Evolutionary conservation across 1,140 invertebrate genomes (phyloP).

Genomic region (Dreissena rostriformis): DNA sequence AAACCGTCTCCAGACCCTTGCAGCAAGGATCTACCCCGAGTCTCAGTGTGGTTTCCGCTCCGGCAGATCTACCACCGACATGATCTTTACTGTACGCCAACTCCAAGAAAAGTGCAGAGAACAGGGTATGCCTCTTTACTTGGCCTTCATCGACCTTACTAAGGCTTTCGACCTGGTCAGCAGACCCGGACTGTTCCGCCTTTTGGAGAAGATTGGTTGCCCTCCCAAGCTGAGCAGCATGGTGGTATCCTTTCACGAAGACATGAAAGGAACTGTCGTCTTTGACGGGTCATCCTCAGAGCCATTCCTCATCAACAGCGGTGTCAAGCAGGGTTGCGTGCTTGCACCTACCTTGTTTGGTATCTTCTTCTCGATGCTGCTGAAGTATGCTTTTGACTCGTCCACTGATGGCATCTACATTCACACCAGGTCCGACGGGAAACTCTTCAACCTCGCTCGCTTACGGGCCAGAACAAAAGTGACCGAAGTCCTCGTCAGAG

Average conservation of each 20-base stretch:
- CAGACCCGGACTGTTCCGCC: background rate
- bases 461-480: conserved; percentile 55
- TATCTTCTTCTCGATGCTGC: conserved; percentile 44
- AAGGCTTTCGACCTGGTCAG: conserved; percentile 56
- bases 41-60: conserved; percentile 61
- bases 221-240: conserved; percentile 51
- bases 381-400: conserved; percentile 23
- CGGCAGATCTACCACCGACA: conserved; percentile 55
- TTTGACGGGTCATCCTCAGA: background rate
- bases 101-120: conserved; percentile 64
- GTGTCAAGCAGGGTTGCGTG: conserved; percentile 14
- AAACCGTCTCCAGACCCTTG: conserved; percentile 35
- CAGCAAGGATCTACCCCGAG: conserved; percentile 47
- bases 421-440: conserved; percentile 56
- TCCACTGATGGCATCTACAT: conserved; percentile 42
- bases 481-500: conserved; percentile 53
- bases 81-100: conserved; percentile 60
- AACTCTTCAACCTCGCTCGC: conserved; percentile 47
- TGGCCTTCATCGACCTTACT: conserved; percentile 62
- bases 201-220: conserved; percentile 54
- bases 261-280: conserved; percentile 22
- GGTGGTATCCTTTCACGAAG: conserved; percentile 38
- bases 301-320: background rate
- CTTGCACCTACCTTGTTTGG: conserved; percentile 33
- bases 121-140: conserved; percentile 58